Evolutionary conservation across 2,888 invertebrate species (phyloP).

Genomic region (Argynnis bischoffii): DNA sequence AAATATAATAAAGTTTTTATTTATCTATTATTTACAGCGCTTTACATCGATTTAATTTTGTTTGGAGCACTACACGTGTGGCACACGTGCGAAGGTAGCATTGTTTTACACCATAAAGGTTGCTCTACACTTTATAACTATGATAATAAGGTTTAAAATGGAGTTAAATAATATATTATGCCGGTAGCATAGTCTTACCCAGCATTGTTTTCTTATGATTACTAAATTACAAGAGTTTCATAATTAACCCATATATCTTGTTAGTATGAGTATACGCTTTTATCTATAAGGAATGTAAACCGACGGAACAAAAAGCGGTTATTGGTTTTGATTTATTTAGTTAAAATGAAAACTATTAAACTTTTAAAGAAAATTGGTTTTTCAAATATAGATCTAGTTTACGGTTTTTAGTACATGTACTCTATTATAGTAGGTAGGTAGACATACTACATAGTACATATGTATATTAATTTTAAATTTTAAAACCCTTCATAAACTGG

Average conservation of each 20-base stretch:
- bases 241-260: slow-evolving; percentile 27
- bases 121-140: background rate
- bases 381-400: too few species aligned
- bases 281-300: background rate
- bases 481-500: too few species aligned
- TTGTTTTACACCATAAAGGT: slow-evolving; percentile 50
- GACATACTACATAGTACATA: too few species aligned
- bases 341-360: too few species aligned
- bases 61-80: slow-evolving; percentile 52
- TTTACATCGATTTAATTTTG: background rate
- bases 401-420: too few species aligned
- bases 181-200: slow-evolving; percentile 35
- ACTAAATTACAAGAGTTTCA: slow-evolving; percentile 18
- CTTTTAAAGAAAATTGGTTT: too few species aligned
- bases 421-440: too few species aligned
- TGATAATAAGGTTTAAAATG: background rate
- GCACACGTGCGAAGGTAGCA: slow-evolving; percentile 60
- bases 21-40: slow-evolving; percentile 7
- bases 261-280: slow-evolving; percentile 2
- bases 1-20: background rate
- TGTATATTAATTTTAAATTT: too few species aligned
- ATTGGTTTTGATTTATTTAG: too few species aligned
- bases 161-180: slow-evolving; percentile 1
- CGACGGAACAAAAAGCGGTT: background rate
- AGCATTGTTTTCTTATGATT: slow-evolving; percentile 19